These are phyloP conservation scores for Linyphia triangularis DNA, from an alignment of 2,888 invertebrate species.

Conservation along the genomic window DNA sequence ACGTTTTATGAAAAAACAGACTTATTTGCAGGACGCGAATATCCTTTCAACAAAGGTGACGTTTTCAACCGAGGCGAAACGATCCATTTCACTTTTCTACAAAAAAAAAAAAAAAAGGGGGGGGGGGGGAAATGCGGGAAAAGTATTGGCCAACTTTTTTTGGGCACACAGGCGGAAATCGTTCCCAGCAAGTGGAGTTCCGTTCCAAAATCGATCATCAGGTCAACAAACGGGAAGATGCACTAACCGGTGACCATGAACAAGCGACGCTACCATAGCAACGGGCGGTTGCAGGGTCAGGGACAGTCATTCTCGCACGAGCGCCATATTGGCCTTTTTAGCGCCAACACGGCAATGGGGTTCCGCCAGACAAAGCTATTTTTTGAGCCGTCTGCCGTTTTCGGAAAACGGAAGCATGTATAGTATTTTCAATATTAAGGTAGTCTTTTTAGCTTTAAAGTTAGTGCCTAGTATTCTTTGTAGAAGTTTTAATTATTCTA, in stretches of 20 bases:
- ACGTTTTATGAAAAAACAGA: no score
- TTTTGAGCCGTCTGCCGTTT: no score
- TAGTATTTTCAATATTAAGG: no score
- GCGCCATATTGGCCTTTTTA: constrained; percentile 3
- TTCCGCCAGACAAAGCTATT: no score
- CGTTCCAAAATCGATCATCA: constrained; percentile 72
- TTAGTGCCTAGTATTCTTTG: no score
- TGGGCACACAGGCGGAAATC: not conserved
- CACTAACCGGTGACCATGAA: constrained; percentile 70
- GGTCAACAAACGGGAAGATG: constrained; percentile 75
- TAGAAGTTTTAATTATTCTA: no score
- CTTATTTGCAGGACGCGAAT: no score
- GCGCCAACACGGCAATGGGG: no score
- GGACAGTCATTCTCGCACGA: constrained; percentile 64
- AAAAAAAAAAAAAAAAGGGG: no score
- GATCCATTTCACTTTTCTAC: not conserved
- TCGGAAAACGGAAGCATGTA: no score
- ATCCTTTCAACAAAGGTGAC: no score
- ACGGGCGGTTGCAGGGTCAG: constrained; percentile 73
- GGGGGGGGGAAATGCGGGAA: not conserved
- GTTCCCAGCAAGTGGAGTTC: constrained; percentile 3
- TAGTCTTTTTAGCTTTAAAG: no score
- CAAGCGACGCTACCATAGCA: constrained; percentile 65
- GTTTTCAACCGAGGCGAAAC: not conserved
- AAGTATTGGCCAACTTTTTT: not conserved